These are phyloP conservation scores for Volucella bombylans DNA, from an alignment of 2,888 invertebrate species.

Conservation along the genomic window DNA sequence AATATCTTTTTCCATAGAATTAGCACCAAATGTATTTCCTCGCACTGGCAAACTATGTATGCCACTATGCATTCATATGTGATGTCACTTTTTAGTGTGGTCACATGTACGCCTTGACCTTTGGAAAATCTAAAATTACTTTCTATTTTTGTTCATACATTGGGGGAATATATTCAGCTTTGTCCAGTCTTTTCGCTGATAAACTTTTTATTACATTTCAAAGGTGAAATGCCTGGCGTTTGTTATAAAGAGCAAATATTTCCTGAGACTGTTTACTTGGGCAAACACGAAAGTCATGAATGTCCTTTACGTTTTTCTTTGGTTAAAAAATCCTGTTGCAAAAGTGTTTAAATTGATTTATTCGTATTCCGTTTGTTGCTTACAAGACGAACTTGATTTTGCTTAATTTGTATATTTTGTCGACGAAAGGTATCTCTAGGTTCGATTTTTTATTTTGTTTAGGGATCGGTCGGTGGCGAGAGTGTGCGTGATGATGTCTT, in stretches of 20 bases:
- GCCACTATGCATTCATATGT: not conserved
- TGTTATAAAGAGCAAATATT: not conserved
- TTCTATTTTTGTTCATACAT: not conserved
- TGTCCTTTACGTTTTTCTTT: not conserved
- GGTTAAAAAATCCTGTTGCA: constrained; percentile 4
- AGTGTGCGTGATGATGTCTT: no score
- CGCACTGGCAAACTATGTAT: not conserved
- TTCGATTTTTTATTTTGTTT: no score
- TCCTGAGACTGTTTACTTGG: constrained; percentile 6
- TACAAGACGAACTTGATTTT: not conserved
- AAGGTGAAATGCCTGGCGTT: not conserved
- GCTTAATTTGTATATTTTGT: not conserved
- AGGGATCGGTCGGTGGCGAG: no score
- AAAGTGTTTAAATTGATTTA: not conserved
- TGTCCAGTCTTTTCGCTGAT: not conserved
- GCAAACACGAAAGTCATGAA: constrained; percentile 2
- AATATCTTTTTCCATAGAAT: constrained; percentile 20
- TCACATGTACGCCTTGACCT: constrained; percentile 26
- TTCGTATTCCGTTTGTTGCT: not conserved
- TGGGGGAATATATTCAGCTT: not conserved
- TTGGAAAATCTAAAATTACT: constrained; percentile 15
- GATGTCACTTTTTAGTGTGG: not conserved
- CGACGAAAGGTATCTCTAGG: no score
- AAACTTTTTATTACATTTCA: constrained; percentile 13
- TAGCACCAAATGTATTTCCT: not conserved